Percentiles rank a stretch among this genome's conserved stretches.
phyloP scores from a whole-genome alignment of 2,113 vertebrate species.

The Varanus salvator region DNA sequence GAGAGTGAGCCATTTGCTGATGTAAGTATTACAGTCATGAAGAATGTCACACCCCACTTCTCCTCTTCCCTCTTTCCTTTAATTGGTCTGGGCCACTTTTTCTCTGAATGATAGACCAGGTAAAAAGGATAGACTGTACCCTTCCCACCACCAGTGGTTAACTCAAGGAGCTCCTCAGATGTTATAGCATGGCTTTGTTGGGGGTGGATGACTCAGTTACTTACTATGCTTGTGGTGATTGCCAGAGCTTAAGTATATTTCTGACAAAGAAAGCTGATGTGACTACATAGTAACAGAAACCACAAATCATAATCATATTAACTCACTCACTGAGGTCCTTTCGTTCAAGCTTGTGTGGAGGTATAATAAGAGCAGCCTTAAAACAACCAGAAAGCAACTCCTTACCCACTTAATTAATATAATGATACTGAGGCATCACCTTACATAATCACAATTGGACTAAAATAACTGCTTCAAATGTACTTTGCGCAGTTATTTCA shows the following conservation, averaged over 20 bases:
- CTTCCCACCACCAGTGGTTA: neutral
- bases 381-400: neutral
- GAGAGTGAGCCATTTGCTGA: conserved; percentile 62
- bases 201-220: conserved; percentile 13
- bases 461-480: too few species aligned
- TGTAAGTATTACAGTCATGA: conserved; percentile 57
- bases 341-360: neutral
- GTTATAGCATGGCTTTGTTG: neutral
- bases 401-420: conserved; percentile 28
- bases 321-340: conserved; percentile 19
- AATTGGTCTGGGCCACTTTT: conserved; percentile 13
- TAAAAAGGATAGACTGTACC: neutral
- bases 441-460: neutral
- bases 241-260: conserved; percentile 6
- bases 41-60: conserved; percentile 36
- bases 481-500: conserved; percentile 21
- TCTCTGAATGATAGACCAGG: conserved; percentile 1
- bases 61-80: neutral
- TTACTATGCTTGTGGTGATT: conserved; percentile 15
- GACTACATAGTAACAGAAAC: neutral
- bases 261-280: neutral
- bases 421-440: conserved; percentile 11
- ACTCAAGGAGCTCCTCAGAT: neutral
- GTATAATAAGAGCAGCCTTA: conserved; percentile 25
- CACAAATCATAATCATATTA: conserved; percentile 22